Base-by-base conservation (phyloP, 2,888 invertebrate species). In the Drosophila yooni region DNA sequence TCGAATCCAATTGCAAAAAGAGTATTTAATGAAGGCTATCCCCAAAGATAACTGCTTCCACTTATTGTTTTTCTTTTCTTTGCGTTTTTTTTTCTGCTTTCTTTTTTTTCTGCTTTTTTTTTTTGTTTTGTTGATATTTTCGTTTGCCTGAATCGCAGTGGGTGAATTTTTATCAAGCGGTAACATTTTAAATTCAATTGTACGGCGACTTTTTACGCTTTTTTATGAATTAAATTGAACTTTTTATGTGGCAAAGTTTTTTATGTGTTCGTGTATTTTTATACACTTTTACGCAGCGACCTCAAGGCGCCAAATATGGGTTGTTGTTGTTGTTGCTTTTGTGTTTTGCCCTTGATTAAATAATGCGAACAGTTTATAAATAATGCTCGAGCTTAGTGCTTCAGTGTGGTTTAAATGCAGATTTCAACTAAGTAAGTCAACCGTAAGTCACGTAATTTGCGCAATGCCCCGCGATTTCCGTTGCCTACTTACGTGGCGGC, bases 181-280 rank as follows among this genome's bases (percentile, higher is more conserved):
- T 63, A 88, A 76, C 87, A 88, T 88, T 88, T 89, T 75, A 89
- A 88, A 89, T 87, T 87, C 87, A 89, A 88, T 89, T 88, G 86
- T 76, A 73, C 34, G 57, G 62, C 76, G 79, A 80, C 75, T 89
- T 84, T 79, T 82, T 82, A 74, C 73, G 72, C 70, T 85, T 76
- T 82, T 85, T 89, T 89, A 88, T 88, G 90, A 89, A 87, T 88
- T 82, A 88, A 89, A 89, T 87, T 88, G 88, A 86, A 86, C 85
- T 89, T 86, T 86, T 86, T 86, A 86, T 86, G 85, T 50, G 76
- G 51, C 48, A 82, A 86, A 85, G 66, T 76, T 81, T 85, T 59
- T 74, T 56, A 56, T 56, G 52, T 52, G 57, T 46, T 65, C 62
- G 59, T 54, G 67, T 57, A 67, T 68, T 62, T 69, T 76, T 31